phyloP scores from a whole-genome alignment of 2,113 vertebrate genomes.

The Lepidothrix coronata region DNA sequence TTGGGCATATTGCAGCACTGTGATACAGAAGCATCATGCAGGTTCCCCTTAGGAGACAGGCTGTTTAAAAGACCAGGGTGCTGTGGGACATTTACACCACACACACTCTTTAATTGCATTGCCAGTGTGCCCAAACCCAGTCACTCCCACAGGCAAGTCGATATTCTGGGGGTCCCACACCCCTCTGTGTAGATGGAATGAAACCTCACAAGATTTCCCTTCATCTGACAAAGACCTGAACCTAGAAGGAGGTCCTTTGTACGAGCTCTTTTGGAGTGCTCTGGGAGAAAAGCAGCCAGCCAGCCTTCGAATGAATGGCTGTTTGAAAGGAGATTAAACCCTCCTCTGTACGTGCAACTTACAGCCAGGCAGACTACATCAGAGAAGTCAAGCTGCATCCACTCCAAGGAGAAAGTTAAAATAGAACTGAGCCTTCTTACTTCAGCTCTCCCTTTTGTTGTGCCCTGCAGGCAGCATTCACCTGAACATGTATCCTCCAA shows the following conservation, averaged over 20 bases:
- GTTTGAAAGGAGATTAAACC: background rate
- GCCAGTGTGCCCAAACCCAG: background rate
- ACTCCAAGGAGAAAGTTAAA: slow-evolving; percentile 26
- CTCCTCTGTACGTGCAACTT: background rate
- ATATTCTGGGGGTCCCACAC: background rate
- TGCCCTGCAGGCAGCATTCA: background rate
- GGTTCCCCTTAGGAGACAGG: background rate
- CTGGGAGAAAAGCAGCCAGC: background rate
- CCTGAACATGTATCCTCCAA: background rate
- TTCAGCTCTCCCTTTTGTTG: slow-evolving; percentile 5
- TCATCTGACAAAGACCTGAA: background rate
- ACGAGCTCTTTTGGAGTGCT: background rate
- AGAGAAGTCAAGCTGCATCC: background rate
- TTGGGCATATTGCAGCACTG: background rate
- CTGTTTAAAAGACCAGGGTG: background rate
- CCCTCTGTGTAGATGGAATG: background rate
- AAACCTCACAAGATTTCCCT: background rate
- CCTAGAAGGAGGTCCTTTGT: background rate
- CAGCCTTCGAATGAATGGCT: background rate
- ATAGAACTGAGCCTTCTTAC: slow-evolving; percentile 2
- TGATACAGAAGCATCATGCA: background rate
- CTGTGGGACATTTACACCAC: background rate
- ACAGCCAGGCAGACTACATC: background rate
- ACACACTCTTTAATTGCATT: rapidly evolving
- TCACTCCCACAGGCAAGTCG: background rate